phyloP scores from a whole-genome alignment of 2,113 vertebrate genomes.

The Platichthys stellatus region DNA sequence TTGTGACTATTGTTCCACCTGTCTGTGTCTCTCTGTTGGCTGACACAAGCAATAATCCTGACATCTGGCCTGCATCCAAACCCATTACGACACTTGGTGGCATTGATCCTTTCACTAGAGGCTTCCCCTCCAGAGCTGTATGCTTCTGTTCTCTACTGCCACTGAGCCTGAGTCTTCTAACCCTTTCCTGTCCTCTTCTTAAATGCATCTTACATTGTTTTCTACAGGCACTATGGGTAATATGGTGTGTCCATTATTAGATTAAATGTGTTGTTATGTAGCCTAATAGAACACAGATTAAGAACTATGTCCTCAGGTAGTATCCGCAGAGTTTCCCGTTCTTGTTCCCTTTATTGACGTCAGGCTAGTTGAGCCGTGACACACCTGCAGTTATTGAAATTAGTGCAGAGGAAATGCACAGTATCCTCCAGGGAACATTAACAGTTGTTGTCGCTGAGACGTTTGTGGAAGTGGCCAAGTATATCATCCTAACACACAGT shows the following conservation, averaged over 20 bases:
- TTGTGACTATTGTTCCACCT: slow-evolving; percentile 73
- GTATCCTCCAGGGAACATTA: slow-evolving; percentile 65
- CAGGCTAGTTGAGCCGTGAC: slow-evolving; percentile 60
- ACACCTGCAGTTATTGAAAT: slow-evolving; percentile 71
- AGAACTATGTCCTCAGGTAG: slow-evolving; percentile 19
- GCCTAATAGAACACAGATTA: slow-evolving; percentile 37
- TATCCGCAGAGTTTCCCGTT: slow-evolving; percentile 26
- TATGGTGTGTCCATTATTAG: slow-evolving; percentile 19
- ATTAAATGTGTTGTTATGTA: slow-evolving; percentile 45
- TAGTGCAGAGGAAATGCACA: slow-evolving; percentile 61
- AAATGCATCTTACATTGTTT: slow-evolving; percentile 21
- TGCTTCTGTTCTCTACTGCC: slow-evolving; percentile 37
- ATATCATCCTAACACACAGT: slow-evolving; percentile 50
- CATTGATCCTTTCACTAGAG: slow-evolving; percentile 77
- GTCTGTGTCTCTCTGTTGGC: slow-evolving; percentile 74
- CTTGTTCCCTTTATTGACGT: slow-evolving; percentile 41
- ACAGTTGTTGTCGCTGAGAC: slow-evolving; percentile 59
- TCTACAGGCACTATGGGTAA: not conserved
- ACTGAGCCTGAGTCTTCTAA: slow-evolving; percentile 44
- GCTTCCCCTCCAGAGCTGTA: slow-evolving; percentile 68
- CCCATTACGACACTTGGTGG: slow-evolving; percentile 76
- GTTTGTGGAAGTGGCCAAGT: slow-evolving; percentile 53
- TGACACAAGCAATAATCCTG: slow-evolving; percentile 80
- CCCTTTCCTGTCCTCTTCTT: slow-evolving; percentile 34
- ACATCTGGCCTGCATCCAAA: slow-evolving; percentile 77